phyloP scores from a whole-genome alignment of 1,140 invertebrate genomes.

The Mizuhopecten yessoensis region DNA sequence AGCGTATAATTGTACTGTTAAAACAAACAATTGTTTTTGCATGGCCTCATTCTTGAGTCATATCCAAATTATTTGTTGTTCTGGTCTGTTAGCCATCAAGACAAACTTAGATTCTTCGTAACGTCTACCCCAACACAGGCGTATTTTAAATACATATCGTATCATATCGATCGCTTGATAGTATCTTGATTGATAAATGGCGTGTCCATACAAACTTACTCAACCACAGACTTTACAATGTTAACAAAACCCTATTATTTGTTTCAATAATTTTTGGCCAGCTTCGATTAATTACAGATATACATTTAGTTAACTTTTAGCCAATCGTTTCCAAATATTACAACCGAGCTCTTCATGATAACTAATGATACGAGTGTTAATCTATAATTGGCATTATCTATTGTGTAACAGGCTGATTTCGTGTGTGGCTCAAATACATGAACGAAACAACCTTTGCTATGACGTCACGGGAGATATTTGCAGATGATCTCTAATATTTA shows the following conservation, averaged over 20 bases:
- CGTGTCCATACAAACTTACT: not conserved
- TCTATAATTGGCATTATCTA: not conserved
- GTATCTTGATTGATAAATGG: not conserved
- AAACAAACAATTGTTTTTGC: not conserved
- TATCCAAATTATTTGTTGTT: not conserved
- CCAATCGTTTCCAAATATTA: not conserved
- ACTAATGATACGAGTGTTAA: not conserved
- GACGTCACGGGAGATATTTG: not conserved
- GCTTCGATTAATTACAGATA: not conserved
- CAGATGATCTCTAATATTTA: not conserved
- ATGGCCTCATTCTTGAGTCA: not conserved
- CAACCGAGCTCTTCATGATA: not conserved
- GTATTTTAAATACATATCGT: not conserved
- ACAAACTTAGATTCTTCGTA: not conserved
- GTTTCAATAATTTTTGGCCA: not conserved
- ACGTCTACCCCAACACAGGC: not conserved
- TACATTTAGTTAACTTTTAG: not conserved
- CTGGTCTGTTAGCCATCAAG: not conserved
- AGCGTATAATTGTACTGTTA: too few relatives aligned
- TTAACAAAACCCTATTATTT: not conserved
- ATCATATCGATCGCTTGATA: not conserved
- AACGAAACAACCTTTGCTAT: not conserved
- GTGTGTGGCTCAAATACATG: not conserved
- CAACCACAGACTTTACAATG: not conserved
- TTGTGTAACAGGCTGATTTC: constrained; percentile 2